Evolutionary conservation across 2,888 invertebrate species (phyloP), one percentile per base, ranked within the genome.

Genomic region (Furcula furcula): DNA sequence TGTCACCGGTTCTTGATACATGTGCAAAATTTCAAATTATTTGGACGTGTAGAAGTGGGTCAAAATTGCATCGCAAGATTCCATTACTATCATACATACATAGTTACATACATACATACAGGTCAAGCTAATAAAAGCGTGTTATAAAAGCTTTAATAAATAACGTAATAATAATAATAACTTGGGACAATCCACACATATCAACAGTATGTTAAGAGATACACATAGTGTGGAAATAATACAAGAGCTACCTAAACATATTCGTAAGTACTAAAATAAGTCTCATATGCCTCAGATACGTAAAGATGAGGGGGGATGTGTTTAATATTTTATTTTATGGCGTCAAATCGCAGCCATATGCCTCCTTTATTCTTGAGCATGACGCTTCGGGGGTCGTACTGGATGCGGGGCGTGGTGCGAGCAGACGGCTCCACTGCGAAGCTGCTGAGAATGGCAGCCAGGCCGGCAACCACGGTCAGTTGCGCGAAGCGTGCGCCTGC

Each of bases 351-450:
- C 21, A 88, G 69, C 76, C 78, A 86, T 46, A 88, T 87, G 33
- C 87, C 78, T 26, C 87, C 88, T 58, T 80, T 82, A 54, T 87
- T 88, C 58, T 87, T 88, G 7, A 88, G 68, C 79, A 88, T 80
- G 12, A 88, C 82, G 40, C 88, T 88, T 31, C 88, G 63, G 1
- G 88, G 68, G 34, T 88, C 88, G 51, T 86, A 88, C 15, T 77
- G 58, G 36, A 88, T 84, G 3, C 40, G 53, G 1, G 83, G 51
- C 4, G 86, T 80, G 6, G 88, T 88, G 18, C 58, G 68, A 1
- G 71, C 54, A 51, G 87, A 84, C 1, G 87, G 84, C 45, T 83
- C 82, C 36, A 88, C 73, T 6, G 40, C 23, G 46, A 76, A 78
- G 1, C 57, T 62, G 40, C 68, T 70, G 31, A 88, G 70, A 29